These are phyloP conservation scores for Ptilonorhynchus violaceus DNA, from an alignment of 2,113 vertebrate genomes.

Conservation along the genomic window DNA sequence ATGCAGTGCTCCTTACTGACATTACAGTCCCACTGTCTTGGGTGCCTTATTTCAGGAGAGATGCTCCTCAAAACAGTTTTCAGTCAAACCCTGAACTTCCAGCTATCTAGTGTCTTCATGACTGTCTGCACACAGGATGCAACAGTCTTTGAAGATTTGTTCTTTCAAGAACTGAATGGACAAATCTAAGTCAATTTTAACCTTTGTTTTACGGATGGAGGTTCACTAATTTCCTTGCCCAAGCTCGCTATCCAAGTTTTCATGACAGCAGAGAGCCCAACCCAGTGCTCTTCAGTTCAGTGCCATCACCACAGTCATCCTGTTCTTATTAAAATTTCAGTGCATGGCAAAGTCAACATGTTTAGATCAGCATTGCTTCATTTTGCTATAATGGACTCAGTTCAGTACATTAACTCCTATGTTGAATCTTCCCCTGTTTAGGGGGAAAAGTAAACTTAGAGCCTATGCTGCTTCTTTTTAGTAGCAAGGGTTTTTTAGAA, in stretches of 20 bases:
- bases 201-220: background rate
- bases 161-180: background rate
- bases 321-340: background rate
- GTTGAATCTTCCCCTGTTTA: background rate
- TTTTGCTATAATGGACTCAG: background rate
- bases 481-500: background rate
- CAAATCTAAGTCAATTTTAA: background rate
- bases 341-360: rapidly evolving
- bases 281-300: background rate
- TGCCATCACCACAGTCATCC: background rate
- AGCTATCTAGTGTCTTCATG: background rate
- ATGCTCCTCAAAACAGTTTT: background rate
- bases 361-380: background rate
- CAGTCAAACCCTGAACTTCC: background rate
- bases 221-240: background rate
- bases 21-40: background rate
- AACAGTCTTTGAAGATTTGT: background rate
- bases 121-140: background rate
- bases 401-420: background rate
- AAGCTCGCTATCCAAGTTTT: background rate
- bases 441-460: background rate
- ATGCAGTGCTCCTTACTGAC: background rate
- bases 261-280: background rate
- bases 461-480: background rate
- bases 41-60: background rate